Percentiles rank a stretch among this genome's conserved stretches.
phyloP scores from a whole-genome alignment of 1,140 invertebrate species.

The Lerema accius region DNA sequence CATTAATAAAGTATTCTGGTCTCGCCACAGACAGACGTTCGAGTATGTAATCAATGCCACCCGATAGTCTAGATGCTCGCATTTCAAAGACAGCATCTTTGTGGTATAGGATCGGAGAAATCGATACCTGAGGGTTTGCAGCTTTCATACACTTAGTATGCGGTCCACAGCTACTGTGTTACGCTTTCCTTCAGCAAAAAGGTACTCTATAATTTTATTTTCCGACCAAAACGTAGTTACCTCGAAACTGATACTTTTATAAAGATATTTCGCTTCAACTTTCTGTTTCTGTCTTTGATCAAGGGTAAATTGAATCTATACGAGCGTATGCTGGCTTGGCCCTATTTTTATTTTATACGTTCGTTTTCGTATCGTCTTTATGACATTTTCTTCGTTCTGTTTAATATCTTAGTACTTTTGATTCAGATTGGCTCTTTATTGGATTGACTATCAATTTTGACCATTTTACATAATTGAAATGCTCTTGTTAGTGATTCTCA shows the following conservation, averaged over 20 bases:
- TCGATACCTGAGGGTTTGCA: conserved; percentile 59
- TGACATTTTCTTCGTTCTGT: conserved; percentile 35
- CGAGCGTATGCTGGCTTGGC: conserved; percentile 13
- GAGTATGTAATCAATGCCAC: conserved; percentile 29
- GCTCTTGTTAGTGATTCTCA: no score
- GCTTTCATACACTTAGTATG: conserved; percentile 59
- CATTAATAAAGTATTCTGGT: conserved; percentile 4
- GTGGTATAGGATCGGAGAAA: conserved; percentile 55
- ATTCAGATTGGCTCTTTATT: background rate
- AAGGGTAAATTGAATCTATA: conserved; percentile 49
- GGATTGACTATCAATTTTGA: background rate
- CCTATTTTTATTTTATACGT: conserved; percentile 8
- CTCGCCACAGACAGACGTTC: conserved; percentile 11
- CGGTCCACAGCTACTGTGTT: conserved; percentile 65
- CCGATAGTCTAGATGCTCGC: conserved; percentile 24
- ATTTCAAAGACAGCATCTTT: conserved; percentile 41
- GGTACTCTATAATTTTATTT: conserved; percentile 81
- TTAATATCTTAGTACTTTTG: conserved; percentile 7
- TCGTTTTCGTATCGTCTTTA: conserved; percentile 33
- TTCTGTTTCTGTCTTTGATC: conserved; percentile 49
- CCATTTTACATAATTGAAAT: no score
- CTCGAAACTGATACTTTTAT: conserved; percentile 71
- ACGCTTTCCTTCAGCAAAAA: conserved; percentile 71
- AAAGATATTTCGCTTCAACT: conserved; percentile 55
- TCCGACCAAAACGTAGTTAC: conserved; percentile 76